Evolutionary conservation across 1,140 invertebrate genomes (phyloP).

Genomic region (Homarus americanus): DNA sequence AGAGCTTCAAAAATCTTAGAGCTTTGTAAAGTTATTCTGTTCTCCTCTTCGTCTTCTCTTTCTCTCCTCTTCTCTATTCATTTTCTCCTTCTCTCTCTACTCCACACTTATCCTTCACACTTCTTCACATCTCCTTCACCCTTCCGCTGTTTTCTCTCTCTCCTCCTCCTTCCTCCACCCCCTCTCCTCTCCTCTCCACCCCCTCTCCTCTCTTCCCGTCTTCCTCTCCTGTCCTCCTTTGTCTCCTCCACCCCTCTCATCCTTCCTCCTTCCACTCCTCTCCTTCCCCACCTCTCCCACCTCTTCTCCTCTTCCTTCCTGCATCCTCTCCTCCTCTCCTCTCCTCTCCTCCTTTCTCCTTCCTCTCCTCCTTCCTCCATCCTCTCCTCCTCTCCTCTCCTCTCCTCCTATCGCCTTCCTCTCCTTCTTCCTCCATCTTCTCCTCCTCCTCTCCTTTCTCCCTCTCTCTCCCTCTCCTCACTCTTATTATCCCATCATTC

Average conservation of each 20-base stretch:
- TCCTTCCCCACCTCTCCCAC: background rate
- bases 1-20: too few relatives aligned
- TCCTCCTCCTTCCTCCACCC: too few relatives aligned
- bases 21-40: too few relatives aligned
- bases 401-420: background rate
- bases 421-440: background rate
- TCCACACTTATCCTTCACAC: too few relatives aligned
- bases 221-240: background rate
- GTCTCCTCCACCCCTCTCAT: background rate
- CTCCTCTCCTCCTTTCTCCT: background rate
- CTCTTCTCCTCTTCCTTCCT: background rate
- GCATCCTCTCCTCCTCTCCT: background rate
- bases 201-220: too few relatives aligned
- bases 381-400: background rate
- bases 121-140: too few relatives aligned
- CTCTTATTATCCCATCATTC: background rate
- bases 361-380: too few relatives aligned
- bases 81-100: too few relatives aligned
- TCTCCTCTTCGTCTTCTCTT: background rate
- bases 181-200: too few relatives aligned
- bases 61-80: background rate
- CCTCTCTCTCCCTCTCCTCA: background rate
- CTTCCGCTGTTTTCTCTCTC: too few relatives aligned
- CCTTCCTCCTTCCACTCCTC: too few relatives aligned
- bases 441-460: background rate